These are phyloP conservation scores for Erythrocercus mccallii DNA, from an alignment of 2,113 vertebrate species.

Conservation along the genomic window DNA sequence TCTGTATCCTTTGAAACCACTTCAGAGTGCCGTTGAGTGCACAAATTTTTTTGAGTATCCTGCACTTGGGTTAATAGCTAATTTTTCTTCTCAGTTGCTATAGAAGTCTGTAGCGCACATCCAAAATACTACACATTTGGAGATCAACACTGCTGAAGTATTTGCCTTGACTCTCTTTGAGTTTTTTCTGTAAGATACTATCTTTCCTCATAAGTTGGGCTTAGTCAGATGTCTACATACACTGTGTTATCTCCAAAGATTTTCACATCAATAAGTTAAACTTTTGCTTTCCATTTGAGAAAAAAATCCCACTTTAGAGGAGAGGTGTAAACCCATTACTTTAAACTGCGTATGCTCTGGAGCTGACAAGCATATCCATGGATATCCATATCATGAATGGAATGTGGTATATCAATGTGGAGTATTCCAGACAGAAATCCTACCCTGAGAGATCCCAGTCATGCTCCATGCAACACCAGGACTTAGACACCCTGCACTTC, in stretches of 20 bases:
- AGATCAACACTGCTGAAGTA: neutral
- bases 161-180: neutral
- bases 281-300: neutral
- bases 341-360: neutral
- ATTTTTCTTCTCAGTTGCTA: neutral
- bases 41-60: neutral
- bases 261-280: neutral
- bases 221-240: neutral
- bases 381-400: neutral
- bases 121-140: neutral
- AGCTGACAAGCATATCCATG: neutral
- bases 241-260: neutral
- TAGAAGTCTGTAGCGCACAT: neutral
- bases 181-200: neutral
- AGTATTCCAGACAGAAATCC: neutral
- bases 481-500: neutral
- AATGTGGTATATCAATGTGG: neutral
- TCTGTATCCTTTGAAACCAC: neutral
- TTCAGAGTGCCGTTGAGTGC: neutral
- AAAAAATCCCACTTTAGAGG: neutral
- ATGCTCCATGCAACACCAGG: rapidly evolving
- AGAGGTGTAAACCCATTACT: neutral
- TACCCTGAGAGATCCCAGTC: neutral
- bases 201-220: neutral
- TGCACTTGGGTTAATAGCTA: neutral